Evolutionary conservation across 2,888 invertebrate species (phyloP).

Genomic region (Drosophila nr. perissopoda): DNA sequence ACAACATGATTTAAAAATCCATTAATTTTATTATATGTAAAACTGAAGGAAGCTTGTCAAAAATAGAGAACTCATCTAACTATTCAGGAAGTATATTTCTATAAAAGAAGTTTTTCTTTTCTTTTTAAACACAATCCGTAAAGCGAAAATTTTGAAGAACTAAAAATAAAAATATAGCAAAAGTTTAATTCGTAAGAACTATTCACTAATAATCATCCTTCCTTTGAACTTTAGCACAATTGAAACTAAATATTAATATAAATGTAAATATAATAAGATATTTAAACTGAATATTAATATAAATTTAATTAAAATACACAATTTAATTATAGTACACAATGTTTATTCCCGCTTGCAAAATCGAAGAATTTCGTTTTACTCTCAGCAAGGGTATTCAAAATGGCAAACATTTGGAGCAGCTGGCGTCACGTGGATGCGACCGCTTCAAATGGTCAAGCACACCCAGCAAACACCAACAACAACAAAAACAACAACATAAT

Average conservation of each 20-base stretch:
- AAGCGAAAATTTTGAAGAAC: neutral
- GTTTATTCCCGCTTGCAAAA: neutral
- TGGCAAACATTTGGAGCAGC: slow-evolving; percentile 68
- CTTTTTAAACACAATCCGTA: neutral
- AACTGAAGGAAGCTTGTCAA: neutral
- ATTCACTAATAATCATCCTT: too few relatives aligned
- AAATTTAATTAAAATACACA: neutral
- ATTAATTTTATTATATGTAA: too few relatives aligned
- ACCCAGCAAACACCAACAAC: slow-evolving; percentile 30
- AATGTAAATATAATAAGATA: too few relatives aligned
- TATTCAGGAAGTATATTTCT: neutral
- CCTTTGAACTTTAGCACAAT: too few relatives aligned
- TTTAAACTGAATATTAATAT: neutral
- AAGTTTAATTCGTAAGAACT: too few relatives aligned
- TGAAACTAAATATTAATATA: too few relatives aligned
- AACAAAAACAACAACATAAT: slow-evolving; percentile 60
- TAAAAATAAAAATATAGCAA: too few relatives aligned
- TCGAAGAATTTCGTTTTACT: neutral
- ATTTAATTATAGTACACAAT: neutral
- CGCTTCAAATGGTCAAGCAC: slow-evolving; percentile 55
- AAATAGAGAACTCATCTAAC: neutral
- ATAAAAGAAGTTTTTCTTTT: neutral
- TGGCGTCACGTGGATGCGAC: slow-evolving; percentile 57
- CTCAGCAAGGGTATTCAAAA: slow-evolving; percentile 14
- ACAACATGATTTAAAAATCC: too few relatives aligned